phyloP scores from a whole-genome alignment of 2,888 invertebrate species.

The Xestia rhomboidea region DNA sequence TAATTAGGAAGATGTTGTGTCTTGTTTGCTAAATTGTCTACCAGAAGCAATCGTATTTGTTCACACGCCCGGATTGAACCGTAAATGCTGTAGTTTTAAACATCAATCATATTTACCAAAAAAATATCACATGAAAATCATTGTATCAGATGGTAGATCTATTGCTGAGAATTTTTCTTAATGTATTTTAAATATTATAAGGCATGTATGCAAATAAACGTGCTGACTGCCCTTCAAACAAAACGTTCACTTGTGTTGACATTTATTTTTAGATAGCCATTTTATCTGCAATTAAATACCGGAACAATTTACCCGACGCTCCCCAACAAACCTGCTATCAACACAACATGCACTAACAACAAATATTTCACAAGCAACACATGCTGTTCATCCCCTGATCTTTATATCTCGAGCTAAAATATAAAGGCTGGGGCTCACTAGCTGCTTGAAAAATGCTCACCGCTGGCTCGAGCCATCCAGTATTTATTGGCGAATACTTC shows the following conservation, averaged over 20 bases:
- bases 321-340: conserved; percentile 19
- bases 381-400: conserved; percentile 57
- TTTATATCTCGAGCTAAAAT: conserved; percentile 67
- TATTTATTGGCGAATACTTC: conserved; percentile 83
- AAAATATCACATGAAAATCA: neutral
- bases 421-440: conserved; percentile 70
- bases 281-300: neutral
- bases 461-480: conserved; percentile 69
- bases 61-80: neutral
- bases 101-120: neutral
- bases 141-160: neutral
- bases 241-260: neutral
- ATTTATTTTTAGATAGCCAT: neutral
- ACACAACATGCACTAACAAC: conserved; percentile 50
- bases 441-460: conserved; percentile 77
- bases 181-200: too few species aligned
- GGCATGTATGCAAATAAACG: too few species aligned
- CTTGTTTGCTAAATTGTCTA: neutral
- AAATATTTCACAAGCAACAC: conserved; percentile 59
- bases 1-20: conserved; percentile 2
- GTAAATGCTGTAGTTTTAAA: neutral
- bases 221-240: too few species aligned
- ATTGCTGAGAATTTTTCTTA: neutral
- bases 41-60: neutral
- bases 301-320: conserved; percentile 1